phyloP scores from a whole-genome alignment of 2,113 vertebrate species.

The Stegostoma tigrinum region DNA sequence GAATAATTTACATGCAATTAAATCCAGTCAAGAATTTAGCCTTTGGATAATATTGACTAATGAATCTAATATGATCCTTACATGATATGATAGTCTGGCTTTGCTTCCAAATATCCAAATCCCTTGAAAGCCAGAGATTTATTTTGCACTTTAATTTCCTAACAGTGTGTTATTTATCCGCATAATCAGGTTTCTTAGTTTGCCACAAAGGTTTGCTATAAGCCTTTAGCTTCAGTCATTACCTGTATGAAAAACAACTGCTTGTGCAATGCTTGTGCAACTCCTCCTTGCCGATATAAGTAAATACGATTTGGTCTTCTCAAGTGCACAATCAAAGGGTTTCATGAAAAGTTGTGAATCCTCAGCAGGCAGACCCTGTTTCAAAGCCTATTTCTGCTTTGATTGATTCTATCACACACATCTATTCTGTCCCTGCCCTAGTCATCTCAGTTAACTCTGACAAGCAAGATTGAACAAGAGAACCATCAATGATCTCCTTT shows the following conservation, averaged over 20 bases:
- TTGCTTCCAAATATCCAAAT: background rate
- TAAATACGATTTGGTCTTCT: background rate
- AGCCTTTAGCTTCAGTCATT: background rate
- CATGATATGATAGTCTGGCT: background rate
- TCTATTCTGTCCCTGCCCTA: background rate
- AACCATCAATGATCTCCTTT: background rate
- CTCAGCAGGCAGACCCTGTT: background rate
- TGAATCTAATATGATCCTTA: constrained; percentile 16
- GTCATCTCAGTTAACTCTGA: background rate
- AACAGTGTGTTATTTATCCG: background rate
- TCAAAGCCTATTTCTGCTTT: background rate
- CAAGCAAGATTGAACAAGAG: background rate
- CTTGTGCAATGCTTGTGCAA: background rate
- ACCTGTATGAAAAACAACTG: background rate
- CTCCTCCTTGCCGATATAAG: background rate
- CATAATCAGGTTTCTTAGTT: background rate
- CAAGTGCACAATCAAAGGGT: background rate
- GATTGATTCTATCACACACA: background rate
- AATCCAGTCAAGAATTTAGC: constrained; percentile 26
- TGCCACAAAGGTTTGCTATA: too few species aligned
- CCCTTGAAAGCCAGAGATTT: background rate
- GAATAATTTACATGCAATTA: constrained; percentile 28
- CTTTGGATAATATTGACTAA: constrained; percentile 24
- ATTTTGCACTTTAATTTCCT: constrained; percentile 9
- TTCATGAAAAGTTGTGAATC: background rate